Conservation (phyloP, 2,888 invertebrate genomes). For the Lampropteryx suffumata region DNA sequence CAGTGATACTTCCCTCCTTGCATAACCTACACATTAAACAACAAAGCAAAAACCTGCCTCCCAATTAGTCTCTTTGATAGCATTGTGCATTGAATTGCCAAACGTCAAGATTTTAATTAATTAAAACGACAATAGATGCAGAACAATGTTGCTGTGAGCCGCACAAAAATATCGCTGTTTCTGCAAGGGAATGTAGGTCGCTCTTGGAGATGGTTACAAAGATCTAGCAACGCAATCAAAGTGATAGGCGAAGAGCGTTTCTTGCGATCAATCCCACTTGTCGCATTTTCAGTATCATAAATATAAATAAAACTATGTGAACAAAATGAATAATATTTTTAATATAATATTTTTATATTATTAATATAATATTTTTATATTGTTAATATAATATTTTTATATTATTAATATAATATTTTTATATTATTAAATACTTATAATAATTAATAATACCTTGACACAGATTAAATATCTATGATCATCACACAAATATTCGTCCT, state of each 20-base stretch:
- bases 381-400: too few species aligned
- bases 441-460: too few species aligned
- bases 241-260: constrained; percentile 33
- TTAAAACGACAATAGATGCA: constrained; percentile 53
- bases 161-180: constrained; percentile 69
- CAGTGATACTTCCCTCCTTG: too few species aligned
- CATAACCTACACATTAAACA: background rate
- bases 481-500: too few species aligned
- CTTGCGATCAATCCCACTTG: too few species aligned
- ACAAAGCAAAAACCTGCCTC: background rate
- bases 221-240: constrained; percentile 51
- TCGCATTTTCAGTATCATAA: too few species aligned
- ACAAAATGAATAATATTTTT: too few species aligned
- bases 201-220: constrained; percentile 61
- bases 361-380: too few species aligned
- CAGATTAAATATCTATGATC: too few species aligned
- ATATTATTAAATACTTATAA: too few species aligned
- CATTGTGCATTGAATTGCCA: constrained; percentile 17
- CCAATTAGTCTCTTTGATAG: constrained; percentile 15
- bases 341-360: background rate
- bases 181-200: constrained; percentile 68
- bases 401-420: too few species aligned
- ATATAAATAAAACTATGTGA: too few species aligned
- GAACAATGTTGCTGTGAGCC: constrained; percentile 63
- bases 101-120: constrained; percentile 61